Base-by-base conservation (phyloP, 30 jellyfish, hydroid and myxozoan genomes). In the Clytia hemisphaerica region DNA sequence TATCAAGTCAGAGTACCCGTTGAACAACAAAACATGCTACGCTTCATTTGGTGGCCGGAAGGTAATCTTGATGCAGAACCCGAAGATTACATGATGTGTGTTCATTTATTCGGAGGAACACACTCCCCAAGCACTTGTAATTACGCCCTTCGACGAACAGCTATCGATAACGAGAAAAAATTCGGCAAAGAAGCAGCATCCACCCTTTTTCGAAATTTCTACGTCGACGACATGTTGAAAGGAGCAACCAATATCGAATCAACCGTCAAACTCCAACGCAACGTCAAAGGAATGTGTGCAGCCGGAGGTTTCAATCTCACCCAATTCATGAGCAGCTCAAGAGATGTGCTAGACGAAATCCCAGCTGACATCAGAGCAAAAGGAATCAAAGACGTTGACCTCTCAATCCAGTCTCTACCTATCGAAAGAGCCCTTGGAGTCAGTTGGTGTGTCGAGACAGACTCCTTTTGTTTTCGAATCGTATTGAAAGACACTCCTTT, bases 111-210 rank as follows among this genome's bases (percentile, higher is more conserved):
- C 67, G 89, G 89, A 0, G 82, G n/a, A 14, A 55, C 88, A 16
- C 72, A 68, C 37, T 81, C 94, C 1, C 94, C 94, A 14, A 61
- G 89, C 37, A 40, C 80, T 66, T 70, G 86, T n/a, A 73, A 49
- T 61, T n/a, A 53, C 40, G 94, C 94, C 4, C 67, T 81, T 6
- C 60, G 47, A 29, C 61, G 45, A 53, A 81, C 94, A 4, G 83
- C 92, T 28, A 37, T 33, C n/a, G 12, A 83, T 45, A 31, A 64
- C 66, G 36, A 37, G 55, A 10, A 61, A n/a, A n/a, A n/a, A n/a
- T n/a, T n/a, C n/a, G n/a, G n/a, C n/a, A n/a, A n/a, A n/a, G n/a
- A n/a, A n/a, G n/a, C n/a, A n/a, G n/a, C n/a, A n/a, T n/a, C n/a
- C n/a, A n/a, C n/a, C n/a, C 80, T 81, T 2, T 16, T 47, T 7